Evolutionary conservation across 2,888 invertebrate species (phyloP).

Genomic region (Drepanosiphum platanoidis): DNA sequence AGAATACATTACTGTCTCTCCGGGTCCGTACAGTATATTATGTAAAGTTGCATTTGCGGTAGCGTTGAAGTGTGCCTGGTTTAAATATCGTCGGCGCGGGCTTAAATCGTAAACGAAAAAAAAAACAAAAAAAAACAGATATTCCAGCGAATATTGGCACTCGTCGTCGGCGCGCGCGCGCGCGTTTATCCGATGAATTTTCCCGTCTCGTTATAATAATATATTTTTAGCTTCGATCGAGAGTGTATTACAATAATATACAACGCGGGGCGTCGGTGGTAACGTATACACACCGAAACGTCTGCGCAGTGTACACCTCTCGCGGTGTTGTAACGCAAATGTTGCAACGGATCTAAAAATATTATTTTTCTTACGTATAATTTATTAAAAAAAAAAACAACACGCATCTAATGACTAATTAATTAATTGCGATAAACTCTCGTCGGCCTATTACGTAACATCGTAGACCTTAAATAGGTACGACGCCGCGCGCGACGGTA

Average conservation of each 20-base stretch:
- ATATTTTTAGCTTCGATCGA: slow-evolving; percentile 28
- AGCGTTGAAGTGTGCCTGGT: background rate
- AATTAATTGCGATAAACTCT: slow-evolving; percentile 12
- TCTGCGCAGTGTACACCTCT: background rate
- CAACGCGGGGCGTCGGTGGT: too few relatives aligned
- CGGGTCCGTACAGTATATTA: too few relatives aligned
- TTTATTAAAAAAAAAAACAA: background rate
- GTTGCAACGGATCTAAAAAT: slow-evolving; percentile 19
- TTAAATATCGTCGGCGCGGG: background rate
- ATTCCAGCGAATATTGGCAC: slow-evolving; percentile 19
- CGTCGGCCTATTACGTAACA: background rate
- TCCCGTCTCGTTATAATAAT: slow-evolving; percentile 3
- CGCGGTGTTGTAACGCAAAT: background rate
- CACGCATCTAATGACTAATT: background rate
- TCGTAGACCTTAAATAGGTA: too few relatives aligned
- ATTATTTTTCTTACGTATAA: slow-evolving; percentile 2
- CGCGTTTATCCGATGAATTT: too few relatives aligned
- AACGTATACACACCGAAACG: too few relatives aligned
- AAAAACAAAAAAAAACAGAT: too few relatives aligned
- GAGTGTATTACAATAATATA: too few relatives aligned
- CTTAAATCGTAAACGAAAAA: slow-evolving; percentile 13
- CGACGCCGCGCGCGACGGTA: background rate
- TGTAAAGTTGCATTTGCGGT: background rate
- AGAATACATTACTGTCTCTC: background rate
- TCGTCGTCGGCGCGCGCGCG: background rate